Evolutionary conservation across 2,113 vertebrate species (phyloP).

Genomic region (Plestiodon gilberti): DNA sequence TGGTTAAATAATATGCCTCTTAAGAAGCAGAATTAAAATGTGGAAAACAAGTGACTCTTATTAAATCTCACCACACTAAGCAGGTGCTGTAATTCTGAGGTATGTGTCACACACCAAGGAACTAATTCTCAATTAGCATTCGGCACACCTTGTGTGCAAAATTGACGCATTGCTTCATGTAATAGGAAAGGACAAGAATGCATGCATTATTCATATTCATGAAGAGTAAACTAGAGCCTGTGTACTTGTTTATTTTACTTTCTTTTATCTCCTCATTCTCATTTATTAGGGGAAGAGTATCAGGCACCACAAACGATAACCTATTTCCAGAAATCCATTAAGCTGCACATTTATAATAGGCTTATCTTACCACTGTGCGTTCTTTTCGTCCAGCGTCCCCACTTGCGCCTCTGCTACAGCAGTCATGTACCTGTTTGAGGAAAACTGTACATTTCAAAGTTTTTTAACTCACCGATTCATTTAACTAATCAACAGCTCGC

Average conservation of each 20-base stretch:
- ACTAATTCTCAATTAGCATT: constrained; percentile 52
- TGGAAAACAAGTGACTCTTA: not conserved
- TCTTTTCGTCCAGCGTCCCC: constrained; percentile 69
- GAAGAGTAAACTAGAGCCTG: constrained; percentile 48
- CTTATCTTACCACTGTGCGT: constrained; percentile 75
- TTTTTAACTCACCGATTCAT: constrained; percentile 72
- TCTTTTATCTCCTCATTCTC: constrained; percentile 56
- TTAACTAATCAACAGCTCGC: constrained; percentile 77
- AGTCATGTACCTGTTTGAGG: constrained; percentile 64
- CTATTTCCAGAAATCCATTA: constrained; percentile 46
- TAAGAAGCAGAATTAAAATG: constrained; percentile 43
- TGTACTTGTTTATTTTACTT: constrained; percentile 53
- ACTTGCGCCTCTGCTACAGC: constrained; percentile 59
- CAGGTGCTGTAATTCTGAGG: constrained; percentile 42
- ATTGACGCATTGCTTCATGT: constrained; percentile 47
- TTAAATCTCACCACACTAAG: constrained; percentile 20
- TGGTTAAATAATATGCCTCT: constrained; percentile 42
- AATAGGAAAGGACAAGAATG: constrained; percentile 43
- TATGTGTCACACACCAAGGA: constrained; percentile 29
- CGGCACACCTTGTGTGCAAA: constrained; percentile 36
- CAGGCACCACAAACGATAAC: constrained; percentile 34
- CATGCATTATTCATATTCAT: constrained; percentile 63
- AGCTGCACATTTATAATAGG: constrained; percentile 58
- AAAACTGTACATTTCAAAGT: constrained; percentile 68
- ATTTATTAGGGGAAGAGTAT: constrained; percentile 55